Base-by-base conservation (phyloP, 2,797 vertebrate species). In the Periparus ater region DNA sequence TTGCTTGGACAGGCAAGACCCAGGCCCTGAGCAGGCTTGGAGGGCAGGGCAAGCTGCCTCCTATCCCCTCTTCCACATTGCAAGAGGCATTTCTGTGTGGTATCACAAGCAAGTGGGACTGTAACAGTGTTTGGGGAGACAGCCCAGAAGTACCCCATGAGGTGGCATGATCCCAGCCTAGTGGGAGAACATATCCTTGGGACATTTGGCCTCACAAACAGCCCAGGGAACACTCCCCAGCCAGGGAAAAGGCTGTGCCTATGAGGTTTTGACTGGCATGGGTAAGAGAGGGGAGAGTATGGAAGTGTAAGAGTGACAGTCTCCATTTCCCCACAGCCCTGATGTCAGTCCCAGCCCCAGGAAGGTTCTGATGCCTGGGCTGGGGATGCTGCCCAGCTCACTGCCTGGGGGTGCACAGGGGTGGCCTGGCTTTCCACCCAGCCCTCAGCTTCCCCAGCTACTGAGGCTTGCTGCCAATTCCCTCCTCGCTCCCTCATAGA, bases 271-370 rank as follows among this genome's bases (percentile, higher is more conserved):
- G 50, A 17, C 50, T 17, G 18, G 32, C 47, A 44, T 14, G 16
- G 8, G 32, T 16, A 58, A 63, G 48, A 77, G 55, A 32, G 6
- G 6, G 17, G 6, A 45, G 53, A 65, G 17, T 8, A 22, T 13
- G 3, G 3, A 44, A 76, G 22, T 7, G 48, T 2, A 47, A 18
- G 27, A 78, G 22, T 10, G 29, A 26, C 6, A 11, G 27, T 29
- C 19, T 44, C 29, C 67, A 85, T 27, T 30, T 87, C 34, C 55
- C 54, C 54, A 8, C 10, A 75, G 42, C 17, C 26, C 48, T n/a
- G 18, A 11, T n/a, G 48, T 30, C 3, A 40, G 38, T 2, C 15
- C 23, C 1, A 2, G 1, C 23, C 17, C 62, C 45, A 50, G 0
- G 0, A 32, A 71, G 26, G 40, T 14, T 19, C 47, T 30, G 74